Evolutionary conservation across 2,113 vertebrate genomes (phyloP).

Genomic region (Ammospiza caudacuta): DNA sequence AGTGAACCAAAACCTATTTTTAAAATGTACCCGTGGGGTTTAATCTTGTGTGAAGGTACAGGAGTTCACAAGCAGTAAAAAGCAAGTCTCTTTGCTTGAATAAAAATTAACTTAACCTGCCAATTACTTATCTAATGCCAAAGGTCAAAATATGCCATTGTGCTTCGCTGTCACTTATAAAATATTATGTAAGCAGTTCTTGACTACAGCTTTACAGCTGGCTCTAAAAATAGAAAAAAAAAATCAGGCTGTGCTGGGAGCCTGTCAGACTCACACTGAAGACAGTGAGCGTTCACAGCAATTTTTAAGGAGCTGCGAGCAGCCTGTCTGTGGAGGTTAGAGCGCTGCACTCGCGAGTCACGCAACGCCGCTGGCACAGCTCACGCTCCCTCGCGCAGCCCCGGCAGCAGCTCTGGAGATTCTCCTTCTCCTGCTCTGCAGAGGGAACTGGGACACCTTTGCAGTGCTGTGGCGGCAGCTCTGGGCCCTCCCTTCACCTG

Average conservation of each 20-base stretch:
- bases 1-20: background rate
- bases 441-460: background rate
- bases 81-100: conserved; percentile 27
- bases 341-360: background rate
- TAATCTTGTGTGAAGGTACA: conserved; percentile 7
- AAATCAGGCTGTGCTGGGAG: background rate
- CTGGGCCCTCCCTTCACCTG: background rate
- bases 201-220: conserved; percentile 46
- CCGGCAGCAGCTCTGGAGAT: background rate
- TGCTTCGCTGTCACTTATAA: conserved; percentile 44
- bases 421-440: background rate
- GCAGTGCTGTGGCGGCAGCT: background rate
- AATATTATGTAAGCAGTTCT: conserved; percentile 52
- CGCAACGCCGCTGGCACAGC: background rate
- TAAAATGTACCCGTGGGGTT: background rate
- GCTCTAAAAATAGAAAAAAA: conserved; percentile 44
- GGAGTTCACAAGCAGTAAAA: conserved; percentile 39
- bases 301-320: background rate
- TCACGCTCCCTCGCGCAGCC: accelerated
- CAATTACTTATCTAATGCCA: conserved; percentile 65
- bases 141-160: conserved; percentile 69
- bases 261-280: conserved; percentile 7
- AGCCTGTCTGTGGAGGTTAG: background rate
- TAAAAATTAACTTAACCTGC: conserved; percentile 72
- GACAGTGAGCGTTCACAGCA: background rate